Base-by-base conservation (phyloP, 1,140 invertebrate genomes). In the Palaemon carinicauda region DNA sequence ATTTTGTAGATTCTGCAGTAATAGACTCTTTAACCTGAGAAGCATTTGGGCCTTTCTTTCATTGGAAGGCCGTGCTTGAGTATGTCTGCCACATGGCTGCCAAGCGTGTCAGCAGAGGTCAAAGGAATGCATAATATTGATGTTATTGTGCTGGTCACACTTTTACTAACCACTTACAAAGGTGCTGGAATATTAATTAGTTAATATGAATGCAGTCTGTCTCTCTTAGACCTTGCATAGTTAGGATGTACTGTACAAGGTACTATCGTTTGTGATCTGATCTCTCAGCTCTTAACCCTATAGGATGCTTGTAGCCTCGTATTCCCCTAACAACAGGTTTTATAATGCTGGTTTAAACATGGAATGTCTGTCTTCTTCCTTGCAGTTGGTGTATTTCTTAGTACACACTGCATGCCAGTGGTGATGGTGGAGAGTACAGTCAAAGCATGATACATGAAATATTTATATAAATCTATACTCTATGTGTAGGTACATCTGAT, bases 151-250 rank as follows among this genome's bases (percentile, higher is more conserved):
- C n/a, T 53, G 24, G 52, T 50, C 77, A 79, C 50, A 79, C 50
- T 53, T 54, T 82, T 41, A 75, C 81, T 82, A 82, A 82, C 81
- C 81, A 82, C 65, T 82, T 21, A 41, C 41, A 41, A 41, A 82
- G 27, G 74, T 74, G 71, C 69, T 82, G 81, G 74, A 41, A 41
- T 41, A 41, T 41, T 41, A n/a, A 41, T 41, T 75, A 71, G 81
- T 52, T 17, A 74, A 24, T 54, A 51, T 54, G 81, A 69, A 82
- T 82, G 81, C 81, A 33, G 50, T 69, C 24, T 82, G 54, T 74
- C 81, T 71, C 24, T 29, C 52, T 29, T 29, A 53, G 27, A 29
- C 50, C 50, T 29, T 27, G 31, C 27, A 31, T 54, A 53, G 81
- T 24, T 71, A 69, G 73, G 81, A 79, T 69, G 73, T 74, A 52